These are phyloP conservation scores for Carlito syrichta DNA, from an alignment of 2,113 vertebrate genomes.

Conservation along the genomic window DNA sequence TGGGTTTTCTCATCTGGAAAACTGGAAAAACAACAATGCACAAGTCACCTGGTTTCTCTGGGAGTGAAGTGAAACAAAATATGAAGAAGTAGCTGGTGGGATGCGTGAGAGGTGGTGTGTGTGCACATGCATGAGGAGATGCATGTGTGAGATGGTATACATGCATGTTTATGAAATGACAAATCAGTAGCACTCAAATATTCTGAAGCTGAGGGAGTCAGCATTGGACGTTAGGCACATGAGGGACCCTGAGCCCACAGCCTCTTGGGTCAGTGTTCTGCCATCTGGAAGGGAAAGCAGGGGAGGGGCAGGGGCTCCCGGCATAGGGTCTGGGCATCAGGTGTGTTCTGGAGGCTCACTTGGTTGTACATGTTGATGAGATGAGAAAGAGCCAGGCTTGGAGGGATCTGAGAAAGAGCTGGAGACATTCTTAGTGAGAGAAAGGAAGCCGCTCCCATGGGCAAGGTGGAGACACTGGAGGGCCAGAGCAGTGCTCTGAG, in stretches of 20 bases:
- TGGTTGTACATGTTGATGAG: rapidly evolving
- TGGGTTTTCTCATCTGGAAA: background rate
- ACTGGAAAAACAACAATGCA: background rate
- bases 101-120: background rate
- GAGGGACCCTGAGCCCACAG: rapidly evolving
- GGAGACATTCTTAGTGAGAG: background rate
- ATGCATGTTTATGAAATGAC: no score
- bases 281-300: rapidly evolving
- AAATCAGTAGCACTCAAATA: rapidly evolving
- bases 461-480: background rate
- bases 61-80: no score
- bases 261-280: rapidly evolving
- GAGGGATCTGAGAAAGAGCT: background rate
- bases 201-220: background rate
- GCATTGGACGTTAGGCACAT: rapidly evolving
- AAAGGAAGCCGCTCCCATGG: rapidly evolving
- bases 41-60: background rate
- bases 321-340: rapidly evolving
- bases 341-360: rapidly evolving
- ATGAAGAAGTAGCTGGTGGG: background rate
- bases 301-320: rapidly evolving
- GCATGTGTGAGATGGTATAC: no score
- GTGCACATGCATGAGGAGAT: background rate
- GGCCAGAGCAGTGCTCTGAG: no score
- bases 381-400: background rate